A percentile compares a stretch with the other conserved stretches of the same genome.
phyloP scores from a whole-genome alignment of 2,888 invertebrate species.

The Chaetogeoica ovagalla region DNA sequence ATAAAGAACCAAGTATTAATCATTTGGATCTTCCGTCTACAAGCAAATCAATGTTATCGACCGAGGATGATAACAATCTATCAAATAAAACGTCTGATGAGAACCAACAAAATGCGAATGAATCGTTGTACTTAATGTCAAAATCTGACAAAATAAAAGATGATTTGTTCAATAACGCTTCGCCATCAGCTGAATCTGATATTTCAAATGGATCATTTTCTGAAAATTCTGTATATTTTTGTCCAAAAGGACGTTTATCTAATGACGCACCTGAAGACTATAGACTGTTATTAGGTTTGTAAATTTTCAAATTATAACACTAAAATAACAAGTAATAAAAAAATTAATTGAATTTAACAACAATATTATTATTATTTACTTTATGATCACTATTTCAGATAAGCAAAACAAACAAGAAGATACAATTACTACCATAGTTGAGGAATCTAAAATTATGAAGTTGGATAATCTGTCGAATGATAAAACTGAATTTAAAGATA shows the following conservation, averaged over 20 bases:
- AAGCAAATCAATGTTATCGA: constrained; percentile 5
- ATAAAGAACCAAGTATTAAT: not conserved
- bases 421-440: not conserved
- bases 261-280: not conserved
- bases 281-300: not conserved
- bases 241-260: constrained; percentile 8
- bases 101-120: not conserved
- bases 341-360: too few species aligned
- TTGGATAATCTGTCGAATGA: not conserved
- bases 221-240: constrained; percentile 38
- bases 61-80: not conserved
- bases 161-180: not conserved
- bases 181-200: constrained; percentile 1
- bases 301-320: not conserved
- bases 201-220: constrained; percentile 21
- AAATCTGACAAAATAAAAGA: not conserved
- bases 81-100: not conserved
- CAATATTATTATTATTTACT: not conserved
- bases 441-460: not conserved
- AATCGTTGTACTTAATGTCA: constrained; percentile 9
- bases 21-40: constrained; percentile 16
- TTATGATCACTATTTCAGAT: not conserved
- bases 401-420: not conserved
- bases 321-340: not conserved
- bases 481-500: not conserved